Evolutionary conservation across 2,797 vertebrate genomes (phyloP).

Genomic region (Micropoecilia bifurca): DNA sequence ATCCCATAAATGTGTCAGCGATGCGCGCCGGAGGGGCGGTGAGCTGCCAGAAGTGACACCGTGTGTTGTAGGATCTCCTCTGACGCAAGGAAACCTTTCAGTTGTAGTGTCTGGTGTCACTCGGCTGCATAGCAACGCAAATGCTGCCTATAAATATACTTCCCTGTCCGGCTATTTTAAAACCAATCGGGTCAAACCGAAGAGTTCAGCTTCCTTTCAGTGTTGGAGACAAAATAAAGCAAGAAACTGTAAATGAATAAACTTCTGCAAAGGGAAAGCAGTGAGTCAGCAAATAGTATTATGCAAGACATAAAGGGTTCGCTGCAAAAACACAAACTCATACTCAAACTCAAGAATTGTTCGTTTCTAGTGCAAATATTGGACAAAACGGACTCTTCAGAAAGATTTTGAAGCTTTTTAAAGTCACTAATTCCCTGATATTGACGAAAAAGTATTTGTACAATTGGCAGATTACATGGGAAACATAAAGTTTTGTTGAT

Average conservation of each 20-base stretch:
- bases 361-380: no score
- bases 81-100: constrained; percentile 90
- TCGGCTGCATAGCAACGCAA: constrained; percentile 88
- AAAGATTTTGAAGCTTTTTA: no score
- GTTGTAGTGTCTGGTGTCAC: constrained; percentile 91
- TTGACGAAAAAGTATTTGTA: no score
- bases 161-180: constrained; percentile 86
- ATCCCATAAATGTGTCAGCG: constrained; percentile 30
- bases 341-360: no score
- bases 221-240: constrained; percentile 7
- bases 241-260: not conserved
- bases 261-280: not conserved
- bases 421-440: no score
- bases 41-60: constrained; percentile 86
- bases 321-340: no score
- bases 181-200: constrained; percentile 63
- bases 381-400: no score
- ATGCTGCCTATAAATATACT: constrained; percentile 89
- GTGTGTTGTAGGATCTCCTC: constrained; percentile 89
- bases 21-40: constrained; percentile 70
- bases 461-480: no score
- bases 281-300: not conserved
- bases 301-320: constrained; percentile 1
- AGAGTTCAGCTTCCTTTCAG: constrained; percentile 66
- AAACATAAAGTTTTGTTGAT: not conserved